Evolutionary conservation across 2,113 vertebrate genomes (phyloP), one percentile per base, ranked within the genome.

Genomic region (Grantiella picta): DNA sequence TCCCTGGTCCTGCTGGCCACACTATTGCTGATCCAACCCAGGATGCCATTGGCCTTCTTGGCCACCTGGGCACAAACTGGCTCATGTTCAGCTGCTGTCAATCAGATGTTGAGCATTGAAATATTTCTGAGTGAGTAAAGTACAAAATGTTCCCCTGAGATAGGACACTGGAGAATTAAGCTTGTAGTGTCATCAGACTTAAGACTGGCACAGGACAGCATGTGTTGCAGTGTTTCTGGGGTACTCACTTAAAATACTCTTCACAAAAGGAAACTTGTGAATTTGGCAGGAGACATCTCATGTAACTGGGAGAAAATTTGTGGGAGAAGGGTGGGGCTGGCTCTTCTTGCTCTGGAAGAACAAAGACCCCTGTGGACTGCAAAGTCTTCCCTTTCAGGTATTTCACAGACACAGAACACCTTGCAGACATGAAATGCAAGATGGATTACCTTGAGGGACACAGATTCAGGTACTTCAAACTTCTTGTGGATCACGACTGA

Each of bases 391-490:
- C 19, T 82, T 81, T 61, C 52, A 71, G 33, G 28, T 42, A 18
- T 11, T 38, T 38, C 73, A 57, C 64, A 69, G 57, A 14, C 29
- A 52, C 19, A 50, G 42, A 92, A 52, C 25, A 42, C 23, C 28
- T 70, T 2, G 4, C 36, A 66, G 59, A 66, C 17, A 13, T n/a
- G 21, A 70, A 84, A 79, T 0, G 0, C 0, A 0, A 24, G 18
- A 49, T 20, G 15, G 64, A 50, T 47, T 27, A 59, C n/a, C 18
- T 2, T 11, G 77, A 70, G 36, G 19, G 12, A 47, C 14, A 9
- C 8, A 42, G 49, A 21, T 50, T 79, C 33, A 56, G 22, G 40
- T 68, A 40, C 75, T 16, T 60, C 18, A 78, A 52, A 28, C 36
- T 84, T 70, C 73, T 68, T 57, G 35, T 52, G 28, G 22, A 15